Conservation (phyloP, 2,797 vertebrate genomes). For the Phoxinus dragarum region DNA sequence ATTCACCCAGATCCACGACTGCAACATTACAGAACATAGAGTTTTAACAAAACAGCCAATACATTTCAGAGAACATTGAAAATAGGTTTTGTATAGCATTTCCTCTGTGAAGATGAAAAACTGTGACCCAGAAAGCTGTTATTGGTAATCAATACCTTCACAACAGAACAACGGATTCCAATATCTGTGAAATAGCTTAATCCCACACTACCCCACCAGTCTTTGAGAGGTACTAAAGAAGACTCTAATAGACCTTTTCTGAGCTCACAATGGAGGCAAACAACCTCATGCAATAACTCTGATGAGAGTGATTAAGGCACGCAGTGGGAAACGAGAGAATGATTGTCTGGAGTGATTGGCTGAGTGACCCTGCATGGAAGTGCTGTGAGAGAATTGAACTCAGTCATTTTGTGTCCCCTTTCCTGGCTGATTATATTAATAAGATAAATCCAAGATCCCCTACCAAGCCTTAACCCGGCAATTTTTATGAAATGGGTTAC, state of each 20-base stretch:
- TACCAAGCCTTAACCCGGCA: slow-evolving; percentile 67
- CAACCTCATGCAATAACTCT: slow-evolving; percentile 68
- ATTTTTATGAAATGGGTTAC: slow-evolving; percentile 78
- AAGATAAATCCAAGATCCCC: slow-evolving; percentile 75
- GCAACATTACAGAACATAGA: not conserved
- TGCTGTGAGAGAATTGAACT: slow-evolving; percentile 67
- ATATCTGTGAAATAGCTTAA: slow-evolving; percentile 47
- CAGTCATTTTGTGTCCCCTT: slow-evolving; percentile 74
- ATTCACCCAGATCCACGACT: not conserved
- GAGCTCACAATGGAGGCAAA: slow-evolving; percentile 65
- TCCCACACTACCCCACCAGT: slow-evolving; percentile 35
- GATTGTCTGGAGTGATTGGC: slow-evolving; percentile 74
- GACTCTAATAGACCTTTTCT: slow-evolving; percentile 55
- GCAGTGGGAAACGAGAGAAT: slow-evolving; percentile 73
- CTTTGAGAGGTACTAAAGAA: slow-evolving; percentile 39
- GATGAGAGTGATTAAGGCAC: slow-evolving; percentile 76
- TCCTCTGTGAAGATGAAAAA: slow-evolving; percentile 46
- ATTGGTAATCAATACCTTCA: slow-evolving; percentile 60
- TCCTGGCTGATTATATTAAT: slow-evolving; percentile 79
- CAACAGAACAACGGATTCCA: slow-evolving; percentile 48
- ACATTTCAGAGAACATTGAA: slow-evolving; percentile 12
- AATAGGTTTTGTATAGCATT: slow-evolving; percentile 31
- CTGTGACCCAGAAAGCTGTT: slow-evolving; percentile 40
- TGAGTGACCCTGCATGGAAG: slow-evolving; percentile 76
- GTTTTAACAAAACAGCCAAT: not conserved